phyloP scores from a whole-genome alignment of 2,888 invertebrate species.

The Pandemis heparana region DNA sequence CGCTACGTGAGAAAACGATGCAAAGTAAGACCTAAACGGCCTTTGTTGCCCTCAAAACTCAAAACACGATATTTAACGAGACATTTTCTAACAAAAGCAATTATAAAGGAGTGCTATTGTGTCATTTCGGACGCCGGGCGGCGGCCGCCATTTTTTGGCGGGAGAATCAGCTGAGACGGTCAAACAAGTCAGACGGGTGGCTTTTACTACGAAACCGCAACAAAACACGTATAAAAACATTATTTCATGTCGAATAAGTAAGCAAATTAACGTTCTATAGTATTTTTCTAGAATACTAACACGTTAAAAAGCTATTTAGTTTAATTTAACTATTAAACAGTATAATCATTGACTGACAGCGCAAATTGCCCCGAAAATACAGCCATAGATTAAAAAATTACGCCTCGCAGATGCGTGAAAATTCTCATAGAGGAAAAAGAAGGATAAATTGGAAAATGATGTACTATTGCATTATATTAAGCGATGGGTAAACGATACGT shows the following conservation, averaged over 20 bases:
- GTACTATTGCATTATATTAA: neutral
- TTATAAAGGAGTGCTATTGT: constrained; percentile 48
- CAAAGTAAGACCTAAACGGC: constrained; percentile 41
- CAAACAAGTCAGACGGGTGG: constrained; percentile 46
- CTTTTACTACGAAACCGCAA: constrained; percentile 46
- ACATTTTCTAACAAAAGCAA: constrained; percentile 50
- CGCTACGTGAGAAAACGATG: constrained; percentile 48
- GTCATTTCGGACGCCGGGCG: constrained; percentile 25
- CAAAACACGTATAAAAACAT: neutral
- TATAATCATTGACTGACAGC: neutral
- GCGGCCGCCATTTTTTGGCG: constrained; percentile 49
- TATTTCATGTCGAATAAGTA: neutral
- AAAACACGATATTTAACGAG: constrained; percentile 52
- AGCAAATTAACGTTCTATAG: neutral
- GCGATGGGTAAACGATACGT: constrained; percentile 41
- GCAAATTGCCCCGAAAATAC: neutral
- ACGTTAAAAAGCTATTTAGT: neutral
- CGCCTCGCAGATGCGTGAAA: neutral
- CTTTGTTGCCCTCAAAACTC: constrained; percentile 46
- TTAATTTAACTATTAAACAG: neutral
- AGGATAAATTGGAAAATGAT: neutral
- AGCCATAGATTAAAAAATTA: neutral
- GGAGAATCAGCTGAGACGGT: constrained; percentile 52
- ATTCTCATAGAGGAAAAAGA: neutral
- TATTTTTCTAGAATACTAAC: neutral